Percentiles rank a stretch among this genome's conserved stretches.
Evolutionary conservation across 2,888 invertebrate genomes (phyloP).

Genomic region (Athrips mouffetella): DNA sequence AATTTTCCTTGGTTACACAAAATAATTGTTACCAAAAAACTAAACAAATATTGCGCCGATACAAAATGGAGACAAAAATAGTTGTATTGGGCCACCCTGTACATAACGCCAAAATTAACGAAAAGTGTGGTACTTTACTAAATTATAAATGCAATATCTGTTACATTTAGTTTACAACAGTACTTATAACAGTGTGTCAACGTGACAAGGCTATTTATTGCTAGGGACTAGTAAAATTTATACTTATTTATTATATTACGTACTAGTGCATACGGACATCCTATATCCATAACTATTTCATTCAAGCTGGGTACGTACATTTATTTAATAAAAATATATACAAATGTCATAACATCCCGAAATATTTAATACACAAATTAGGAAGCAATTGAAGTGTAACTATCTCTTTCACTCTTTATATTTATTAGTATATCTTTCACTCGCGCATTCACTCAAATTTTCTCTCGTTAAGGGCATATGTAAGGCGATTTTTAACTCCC

Average conservation of each 20-base stretch:
- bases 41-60: no score
- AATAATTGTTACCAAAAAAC: no score
- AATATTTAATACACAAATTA: no score
- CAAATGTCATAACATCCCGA: no score
- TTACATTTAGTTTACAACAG: background rate
- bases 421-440: background rate
- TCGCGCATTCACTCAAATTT: background rate
- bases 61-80: no score
- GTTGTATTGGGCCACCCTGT: no score
- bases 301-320: background rate
- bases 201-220: background rate
- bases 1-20: no score
- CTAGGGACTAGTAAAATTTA: conserved; percentile 4
- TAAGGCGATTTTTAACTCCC: background rate
- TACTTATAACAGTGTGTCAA: background rate
- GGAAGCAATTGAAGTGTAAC: no score
- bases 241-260: background rate
- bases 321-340: no score
- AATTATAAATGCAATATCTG: background rate
- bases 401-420: no score
- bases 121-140: background rate
- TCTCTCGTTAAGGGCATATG: background rate
- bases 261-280: conserved; percentile 3
- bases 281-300: background rate
- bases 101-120: no score